Percentiles rank a stretch among this genome's conserved stretches.
phyloP scores from a whole-genome alignment of 2,113 vertebrate species.

The Hippoglossus stenolepis region DNA sequence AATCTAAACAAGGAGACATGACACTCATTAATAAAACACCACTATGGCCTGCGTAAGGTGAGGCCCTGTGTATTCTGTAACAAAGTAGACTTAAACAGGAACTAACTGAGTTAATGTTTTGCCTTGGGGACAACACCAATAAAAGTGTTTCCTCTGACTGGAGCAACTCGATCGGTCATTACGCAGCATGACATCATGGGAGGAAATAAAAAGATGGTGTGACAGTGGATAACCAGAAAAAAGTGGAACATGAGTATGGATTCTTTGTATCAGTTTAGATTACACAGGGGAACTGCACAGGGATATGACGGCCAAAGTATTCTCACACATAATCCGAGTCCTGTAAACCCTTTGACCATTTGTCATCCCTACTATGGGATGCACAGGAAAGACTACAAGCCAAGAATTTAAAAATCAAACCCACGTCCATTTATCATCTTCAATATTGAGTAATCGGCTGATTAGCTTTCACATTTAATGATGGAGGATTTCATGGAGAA shows the following conservation, averaged over 20 bases:
- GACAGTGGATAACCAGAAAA: slow-evolving; percentile 36
- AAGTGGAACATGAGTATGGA: slow-evolving; percentile 18
- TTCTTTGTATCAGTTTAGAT: slow-evolving; percentile 17
- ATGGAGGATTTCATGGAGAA: not conserved
- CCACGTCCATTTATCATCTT: not conserved
- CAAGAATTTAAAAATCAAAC: not conserved
- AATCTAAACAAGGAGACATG: slow-evolving; percentile 26
- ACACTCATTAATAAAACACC: slow-evolving; percentile 35
- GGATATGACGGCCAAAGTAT: slow-evolving; percentile 68
- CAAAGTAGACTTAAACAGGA: slow-evolving; percentile 1
- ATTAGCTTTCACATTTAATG: not conserved
- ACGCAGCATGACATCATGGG: slow-evolving; percentile 47
- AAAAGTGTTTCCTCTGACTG: slow-evolving; percentile 23
- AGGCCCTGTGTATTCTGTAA: slow-evolving; percentile 15
- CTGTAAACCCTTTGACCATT: slow-evolving; percentile 75
- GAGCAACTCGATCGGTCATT: not conserved
- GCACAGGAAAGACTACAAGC: not conserved
- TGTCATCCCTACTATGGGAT: slow-evolving; percentile 58
- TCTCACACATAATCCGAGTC: slow-evolving; percentile 77
- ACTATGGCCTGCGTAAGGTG: slow-evolving; percentile 11
- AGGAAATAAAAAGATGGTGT: slow-evolving; percentile 17
- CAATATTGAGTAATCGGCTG: slow-evolving; percentile 45
- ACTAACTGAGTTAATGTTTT: not conserved
- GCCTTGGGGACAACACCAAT: slow-evolving; percentile 35
- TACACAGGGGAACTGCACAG: slow-evolving; percentile 58